Percentiles rank a stretch among this genome's conserved stretches.
These are phyloP conservation scores for Lasioglossum villosulum DNA, from an alignment of 2,888 invertebrate species.

Conservation along the genomic window DNA sequence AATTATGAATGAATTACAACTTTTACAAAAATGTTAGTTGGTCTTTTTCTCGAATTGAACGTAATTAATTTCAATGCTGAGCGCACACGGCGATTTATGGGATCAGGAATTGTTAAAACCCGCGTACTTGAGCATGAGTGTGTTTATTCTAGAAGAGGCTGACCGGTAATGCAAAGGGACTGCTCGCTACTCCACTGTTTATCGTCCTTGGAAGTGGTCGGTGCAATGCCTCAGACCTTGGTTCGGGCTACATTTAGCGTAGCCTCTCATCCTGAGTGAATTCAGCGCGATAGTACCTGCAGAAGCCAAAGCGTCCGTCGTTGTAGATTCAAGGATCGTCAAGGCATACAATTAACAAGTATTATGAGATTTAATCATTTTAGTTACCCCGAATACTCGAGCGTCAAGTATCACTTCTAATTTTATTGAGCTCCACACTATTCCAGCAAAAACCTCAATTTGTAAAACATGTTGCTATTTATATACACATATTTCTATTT, in stretches of 20 bases:
- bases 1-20: not conserved
- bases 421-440: not conserved
- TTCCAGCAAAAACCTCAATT: not conserved
- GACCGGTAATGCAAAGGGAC: conserved; percentile 21
- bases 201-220: conserved; percentile 18
- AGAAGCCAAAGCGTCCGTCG: conserved; percentile 8
- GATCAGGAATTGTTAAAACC: not conserved
- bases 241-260: conserved; percentile 20
- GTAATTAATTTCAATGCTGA: not conserved
- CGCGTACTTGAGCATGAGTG: not conserved
- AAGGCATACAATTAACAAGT: conserved; percentile 10
- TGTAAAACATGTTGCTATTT: not conserved
- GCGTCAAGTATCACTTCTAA: not conserved
- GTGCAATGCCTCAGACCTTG: conserved; percentile 19
- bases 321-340: conserved; percentile 11
- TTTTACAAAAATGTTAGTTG: not conserved
- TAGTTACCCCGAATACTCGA: not conserved
- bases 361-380: conserved; percentile 11
- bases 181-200: conserved; percentile 21
- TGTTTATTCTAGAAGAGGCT: conserved; percentile 13
- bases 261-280: conserved; percentile 16
- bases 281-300: conserved; percentile 8
- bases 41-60: not conserved
- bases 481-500: not conserved
- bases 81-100: too few relatives aligned